These are phyloP conservation scores for Yoshiicerus persimilis DNA, from an alignment of 1,140 invertebrate species.

Conservation along the genomic window DNA sequence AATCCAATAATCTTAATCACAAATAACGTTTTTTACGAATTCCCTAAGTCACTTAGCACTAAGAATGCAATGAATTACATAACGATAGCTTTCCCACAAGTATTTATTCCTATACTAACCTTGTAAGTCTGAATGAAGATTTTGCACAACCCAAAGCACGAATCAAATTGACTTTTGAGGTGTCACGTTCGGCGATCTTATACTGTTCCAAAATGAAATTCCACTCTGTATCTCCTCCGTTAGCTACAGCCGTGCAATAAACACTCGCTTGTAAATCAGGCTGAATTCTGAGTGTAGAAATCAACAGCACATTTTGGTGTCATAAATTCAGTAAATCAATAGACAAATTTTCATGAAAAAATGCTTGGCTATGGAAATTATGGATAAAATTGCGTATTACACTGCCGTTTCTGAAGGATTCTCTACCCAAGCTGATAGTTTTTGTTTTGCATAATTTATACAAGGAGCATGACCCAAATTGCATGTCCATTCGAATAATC, in stretches of 20 bases:
- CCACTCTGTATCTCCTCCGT: slow-evolving; percentile 75
- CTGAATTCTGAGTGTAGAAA: not conserved
- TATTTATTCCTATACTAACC: not conserved
- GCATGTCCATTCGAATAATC: slow-evolving; percentile 41
- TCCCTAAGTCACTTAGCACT: not conserved
- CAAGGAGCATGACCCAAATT: slow-evolving; percentile 23
- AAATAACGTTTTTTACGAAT: not conserved
- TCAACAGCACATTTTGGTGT: not conserved
- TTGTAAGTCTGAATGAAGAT: slow-evolving; percentile 2
- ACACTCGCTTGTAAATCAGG: slow-evolving; percentile 54
- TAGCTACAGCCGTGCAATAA: slow-evolving; percentile 74
- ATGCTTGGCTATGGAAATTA: not conserved
- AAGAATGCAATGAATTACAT: not conserved
- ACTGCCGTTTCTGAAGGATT: not conserved
- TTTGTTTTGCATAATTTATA: not conserved
- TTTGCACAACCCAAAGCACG: slow-evolving; percentile 34
- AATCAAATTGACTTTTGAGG: slow-evolving; percentile 22
- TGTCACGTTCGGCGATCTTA: not conserved
- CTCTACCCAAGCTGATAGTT: not conserved
- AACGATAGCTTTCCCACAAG: not conserved
- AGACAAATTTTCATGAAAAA: not conserved
- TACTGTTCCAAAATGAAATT: slow-evolving; percentile 75
- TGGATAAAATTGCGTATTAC: not conserved
- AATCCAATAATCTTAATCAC: slow-evolving; percentile 20
- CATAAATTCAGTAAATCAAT: not conserved